Conservation (phyloP, 2,113 vertebrate genomes). For the Platanista minor region DNA sequence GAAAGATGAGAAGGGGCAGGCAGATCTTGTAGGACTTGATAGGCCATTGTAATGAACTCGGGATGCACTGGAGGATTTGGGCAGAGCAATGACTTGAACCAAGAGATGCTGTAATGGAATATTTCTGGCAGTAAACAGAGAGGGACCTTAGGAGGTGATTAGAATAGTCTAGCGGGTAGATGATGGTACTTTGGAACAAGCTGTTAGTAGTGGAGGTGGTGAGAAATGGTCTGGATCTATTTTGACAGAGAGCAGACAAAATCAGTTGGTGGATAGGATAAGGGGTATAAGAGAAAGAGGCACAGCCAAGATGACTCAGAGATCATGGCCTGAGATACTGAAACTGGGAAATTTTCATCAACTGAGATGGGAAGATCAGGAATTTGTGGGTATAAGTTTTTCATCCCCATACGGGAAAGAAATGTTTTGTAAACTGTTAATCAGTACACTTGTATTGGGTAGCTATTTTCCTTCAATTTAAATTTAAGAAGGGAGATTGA, state of each 20-base stretch:
- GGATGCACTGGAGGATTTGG: neutral
- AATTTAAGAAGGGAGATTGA: constrained; percentile 36
- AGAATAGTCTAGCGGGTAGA: neutral
- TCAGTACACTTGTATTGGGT: neutral
- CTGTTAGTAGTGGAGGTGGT: neutral
- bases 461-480: constrained; percentile 40
- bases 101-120: neutral
- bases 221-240: neutral
- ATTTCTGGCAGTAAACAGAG: neutral
- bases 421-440: neutral
- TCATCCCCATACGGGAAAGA: neutral
- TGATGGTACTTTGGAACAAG: neutral
- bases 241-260: neutral
- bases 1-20: neutral
- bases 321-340: neutral
- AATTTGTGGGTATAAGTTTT: neutral
- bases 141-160: neutral
- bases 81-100: neutral
- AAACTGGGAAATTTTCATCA: neutral
- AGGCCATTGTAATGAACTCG: neutral
- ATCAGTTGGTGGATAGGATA: neutral
- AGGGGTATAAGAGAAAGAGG: neutral
- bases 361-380: neutral
- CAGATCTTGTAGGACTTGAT: neutral
- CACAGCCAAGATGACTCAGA: neutral